Base-by-base conservation (phyloP, 2,888 invertebrate genomes). In the Platerodrilus igneus region DNA sequence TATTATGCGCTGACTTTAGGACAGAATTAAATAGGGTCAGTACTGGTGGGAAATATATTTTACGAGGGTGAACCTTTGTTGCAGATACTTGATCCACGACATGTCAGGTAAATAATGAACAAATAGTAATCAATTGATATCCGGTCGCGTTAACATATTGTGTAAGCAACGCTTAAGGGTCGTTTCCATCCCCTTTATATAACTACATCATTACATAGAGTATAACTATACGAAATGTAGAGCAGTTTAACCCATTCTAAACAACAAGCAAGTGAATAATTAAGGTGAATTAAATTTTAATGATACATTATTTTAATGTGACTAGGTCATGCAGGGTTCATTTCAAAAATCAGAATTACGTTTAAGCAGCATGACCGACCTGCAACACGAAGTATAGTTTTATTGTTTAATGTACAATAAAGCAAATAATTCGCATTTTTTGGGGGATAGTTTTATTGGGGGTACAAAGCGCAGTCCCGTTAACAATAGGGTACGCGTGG, bases 401-500 rank as follows among this genome's bases (percentile, higher is more conserved):
- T 37, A 10, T 8, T 27, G 36, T 19, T 25, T 32, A 36, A 36
- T 41, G 36, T 25, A 25, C 21, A 17, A 22, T 29, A 23, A 28
- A 29, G 32, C 15, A 17, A 28, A 18, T 10, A 28, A 28, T 31
- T 29, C 17, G 34, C 15, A 19, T 16, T 27, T 13, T 19, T 15
- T 21, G 41, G 28, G 31, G n/a, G n/a, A n/a, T n/a, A n/a, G n/a
- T n/a, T n/a, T n/a, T n/a, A n/a, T n/a, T n/a, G n/a, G n/a, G n/a
- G n/a, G n/a, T n/a, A n/a, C n/a, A n/a, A n/a, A n/a, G n/a, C 13
- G 27, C 26, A 35, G 22, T n/a, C 20, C 14, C 9, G 28, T 1
- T 30, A 25, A 45, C 37, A 45, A 41, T 40, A 29, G 37, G n/a
- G n/a, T 17, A 30, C 53, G 48, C 53, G 53, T 48, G 53, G 45